Evolutionary conservation across 2,888 invertebrate species (phyloP).

Genomic region (Drosophila rubida): DNA sequence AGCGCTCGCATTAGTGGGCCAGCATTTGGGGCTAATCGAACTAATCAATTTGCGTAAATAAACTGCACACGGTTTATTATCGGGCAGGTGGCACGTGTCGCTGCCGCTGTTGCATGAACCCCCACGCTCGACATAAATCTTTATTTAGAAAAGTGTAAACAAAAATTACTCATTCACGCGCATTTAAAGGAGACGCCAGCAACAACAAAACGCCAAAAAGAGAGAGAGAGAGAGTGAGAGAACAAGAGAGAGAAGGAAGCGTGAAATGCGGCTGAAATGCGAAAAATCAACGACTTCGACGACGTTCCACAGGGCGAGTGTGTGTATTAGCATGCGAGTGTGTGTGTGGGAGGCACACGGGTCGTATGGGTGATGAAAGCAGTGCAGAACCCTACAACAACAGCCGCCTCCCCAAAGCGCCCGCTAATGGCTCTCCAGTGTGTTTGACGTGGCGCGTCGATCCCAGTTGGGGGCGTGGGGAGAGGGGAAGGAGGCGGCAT

Average conservation of each 20-base stretch:
- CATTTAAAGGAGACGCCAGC: slow-evolving; percentile 46
- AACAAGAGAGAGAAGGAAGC: slow-evolving; percentile 34
- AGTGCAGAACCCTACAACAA: slow-evolving; percentile 49
- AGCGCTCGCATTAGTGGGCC: slow-evolving; percentile 28
- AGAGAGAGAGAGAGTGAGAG: slow-evolving; percentile 28
- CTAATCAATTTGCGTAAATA: slow-evolving; percentile 77
- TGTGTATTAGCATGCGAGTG: slow-evolving; percentile 62
- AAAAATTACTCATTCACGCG: slow-evolving; percentile 78
- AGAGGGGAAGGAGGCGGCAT: neutral
- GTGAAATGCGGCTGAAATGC: slow-evolving; percentile 71
- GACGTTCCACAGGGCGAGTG: slow-evolving; percentile 38
- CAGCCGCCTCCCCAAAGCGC: slow-evolving; percentile 39
- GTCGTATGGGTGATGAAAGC: slow-evolving; percentile 16
- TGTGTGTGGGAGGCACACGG: slow-evolving; percentile 3
- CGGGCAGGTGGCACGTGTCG: slow-evolving; percentile 63
- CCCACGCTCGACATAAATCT: slow-evolving; percentile 69
- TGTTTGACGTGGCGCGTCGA: slow-evolving; percentile 50
- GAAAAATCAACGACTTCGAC: slow-evolving; percentile 75
- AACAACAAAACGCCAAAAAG: slow-evolving; percentile 24
- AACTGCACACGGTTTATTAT: slow-evolving; percentile 72
- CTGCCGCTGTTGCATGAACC: slow-evolving; percentile 27
- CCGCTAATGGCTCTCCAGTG: slow-evolving; percentile 76
- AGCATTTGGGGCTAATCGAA: slow-evolving; percentile 62
- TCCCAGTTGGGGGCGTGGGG: slow-evolving; percentile 14
- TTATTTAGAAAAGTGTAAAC: slow-evolving; percentile 79